Base-by-base conservation (phyloP, 2,888 invertebrate species). In the Neelides folsomi region DNA sequence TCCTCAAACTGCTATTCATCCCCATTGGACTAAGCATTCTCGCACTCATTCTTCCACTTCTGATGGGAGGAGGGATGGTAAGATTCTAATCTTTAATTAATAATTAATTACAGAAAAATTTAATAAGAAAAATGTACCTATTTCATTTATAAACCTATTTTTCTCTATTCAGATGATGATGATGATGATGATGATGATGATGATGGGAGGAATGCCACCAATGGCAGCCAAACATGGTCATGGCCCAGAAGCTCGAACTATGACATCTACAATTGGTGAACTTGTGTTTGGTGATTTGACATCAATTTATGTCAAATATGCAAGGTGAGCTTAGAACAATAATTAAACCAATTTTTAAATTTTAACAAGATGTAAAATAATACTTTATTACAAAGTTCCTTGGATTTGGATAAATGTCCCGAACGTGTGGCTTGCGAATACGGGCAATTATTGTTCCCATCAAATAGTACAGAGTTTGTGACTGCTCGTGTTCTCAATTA, bases 391-490 rank as follows among this genome's bases (percentile, higher is more conserved):
- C n/a, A n/a, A n/a, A n/a, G n/a, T n/a, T 62, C 61, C 8, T 43
- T 63, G 35, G 63, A 63, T 49, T 48, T 63, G 2, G 63, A 63
- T 42, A 50, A 57, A 16, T 63, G 63, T 47, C 63, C 63, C 7
- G 60, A 60, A 40, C 49, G 57, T 9, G 20, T 62, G 4, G 53
- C 57, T 8, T 63, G 63, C 40, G 60, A 62, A 44, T 43, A 57
- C 10, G 63, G 63, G 7, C 34, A 51, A 4, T 49, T 55, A 15
- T 34, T 61, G 12, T 52, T 54, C 37, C 60, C 61, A 4, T 42
- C 49, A 4, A 53, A 57, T 18, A 38, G 49, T 0, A 44, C 35
- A 10, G 54, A 56, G 15, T 36, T 53, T 1, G 38, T 45, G 2
- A 56, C 58, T 2, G 60, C 60, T 0, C 52, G 54, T 44, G 52